phyloP scores from a whole-genome alignment of 2,888 invertebrate genomes.

The Andrena flavipes region DNA sequence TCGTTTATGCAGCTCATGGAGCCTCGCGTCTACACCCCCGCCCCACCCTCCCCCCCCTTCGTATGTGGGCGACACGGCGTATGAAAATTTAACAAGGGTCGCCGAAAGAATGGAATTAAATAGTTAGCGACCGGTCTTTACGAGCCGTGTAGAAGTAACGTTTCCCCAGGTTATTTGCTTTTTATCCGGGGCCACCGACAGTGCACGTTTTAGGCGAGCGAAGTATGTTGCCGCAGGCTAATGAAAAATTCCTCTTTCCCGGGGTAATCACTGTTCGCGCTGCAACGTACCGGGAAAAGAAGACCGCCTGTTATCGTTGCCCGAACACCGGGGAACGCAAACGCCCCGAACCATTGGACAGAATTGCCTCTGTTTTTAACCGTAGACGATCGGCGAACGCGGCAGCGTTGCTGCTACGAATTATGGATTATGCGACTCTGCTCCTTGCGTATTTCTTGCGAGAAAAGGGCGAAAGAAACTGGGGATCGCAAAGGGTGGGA shows the following conservation, averaged over 20 bases:
- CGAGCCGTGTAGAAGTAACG: slow-evolving; percentile 33
- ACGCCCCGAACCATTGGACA: not conserved
- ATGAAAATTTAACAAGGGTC: slow-evolving; percentile 55
- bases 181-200: not conserved
- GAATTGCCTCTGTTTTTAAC: slow-evolving; percentile 21
- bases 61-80: slow-evolving; percentile 40
- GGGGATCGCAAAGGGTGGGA: not conserved
- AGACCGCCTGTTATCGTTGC: slow-evolving; percentile 1
- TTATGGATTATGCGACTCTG: not conserved
- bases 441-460: too few species aligned
- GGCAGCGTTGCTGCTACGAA: not conserved
- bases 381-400: not conserved
- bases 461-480: not conserved
- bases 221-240: slow-evolving; percentile 19
- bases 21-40: not conserved
- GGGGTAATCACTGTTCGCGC: slow-evolving; percentile 31
- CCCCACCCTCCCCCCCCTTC: too few species aligned
- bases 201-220: not conserved
- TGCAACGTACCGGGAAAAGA: slow-evolving; percentile 11
- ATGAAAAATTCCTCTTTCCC: slow-evolving; percentile 54
- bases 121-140: slow-evolving; percentile 51
- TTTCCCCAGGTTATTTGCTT: slow-evolving; percentile 33
- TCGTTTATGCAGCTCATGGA: slow-evolving; percentile 40
- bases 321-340: not conserved
- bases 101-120: slow-evolving; percentile 62